Percentiles rank a stretch among this genome's conserved stretches.
phyloP scores from a whole-genome alignment of 1,140 invertebrate genomes.

The Papilio xuthus region DNA sequence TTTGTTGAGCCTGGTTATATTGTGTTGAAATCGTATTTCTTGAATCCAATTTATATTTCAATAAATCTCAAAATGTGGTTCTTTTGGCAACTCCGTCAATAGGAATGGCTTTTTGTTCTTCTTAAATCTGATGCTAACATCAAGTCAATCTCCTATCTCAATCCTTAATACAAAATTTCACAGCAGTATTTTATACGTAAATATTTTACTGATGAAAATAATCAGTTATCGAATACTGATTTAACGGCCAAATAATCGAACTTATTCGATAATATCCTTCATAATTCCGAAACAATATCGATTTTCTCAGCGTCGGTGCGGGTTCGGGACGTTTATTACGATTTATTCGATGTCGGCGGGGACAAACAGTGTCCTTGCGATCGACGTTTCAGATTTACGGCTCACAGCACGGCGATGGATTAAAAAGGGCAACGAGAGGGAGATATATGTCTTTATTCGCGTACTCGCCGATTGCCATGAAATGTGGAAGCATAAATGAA shows the following conservation, averaged over 20 bases:
- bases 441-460: conserved; percentile 56
- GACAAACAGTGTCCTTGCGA: conserved; percentile 63
- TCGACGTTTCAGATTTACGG: conserved; percentile 69
- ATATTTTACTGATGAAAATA: not conserved
- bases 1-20: conserved; percentile 54
- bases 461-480: conserved; percentile 35
- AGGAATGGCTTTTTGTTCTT: not conserved
- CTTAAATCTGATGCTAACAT: conserved; percentile 15
- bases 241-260: conserved; percentile 48
- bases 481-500: conserved; percentile 47
- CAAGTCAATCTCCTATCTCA: not conserved
- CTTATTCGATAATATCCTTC: conserved; percentile 60
- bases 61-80: conserved; percentile 52
- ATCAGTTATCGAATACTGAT: conserved; percentile 36
- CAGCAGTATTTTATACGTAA: conserved; percentile 29
- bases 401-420: conserved; percentile 50
- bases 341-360: conserved; percentile 60
- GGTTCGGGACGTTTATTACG: conserved; percentile 54
- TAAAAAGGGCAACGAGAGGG: conserved; percentile 55
- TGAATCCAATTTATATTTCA: conserved; percentile 57
- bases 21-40: conserved; percentile 56
- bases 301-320: conserved; percentile 39
- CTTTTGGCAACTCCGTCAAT: conserved; percentile 47
- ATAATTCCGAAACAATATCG: conserved; percentile 52
- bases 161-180: not conserved